Base-by-base conservation (phyloP, 2,797 vertebrate species). In the Cuniculus paca region DNA sequence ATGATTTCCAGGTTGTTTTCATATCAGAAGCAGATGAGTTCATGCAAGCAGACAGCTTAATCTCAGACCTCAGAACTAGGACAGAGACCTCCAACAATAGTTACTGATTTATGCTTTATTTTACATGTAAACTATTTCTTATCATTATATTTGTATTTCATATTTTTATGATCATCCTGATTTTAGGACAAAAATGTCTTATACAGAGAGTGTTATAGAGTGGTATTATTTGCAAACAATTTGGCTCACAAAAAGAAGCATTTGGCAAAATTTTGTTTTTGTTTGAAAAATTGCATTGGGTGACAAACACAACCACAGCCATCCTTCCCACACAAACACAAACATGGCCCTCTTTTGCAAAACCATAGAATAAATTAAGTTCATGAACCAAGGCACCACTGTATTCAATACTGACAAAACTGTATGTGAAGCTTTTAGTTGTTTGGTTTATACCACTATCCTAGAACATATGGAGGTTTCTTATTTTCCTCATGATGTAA, bases 401-500 rank as follows among this genome's bases (percentile, higher is more conserved):
- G 68, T 26, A 61, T 42, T 70, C 54, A 80, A 22, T 20, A 85
- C 70, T 28, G 31, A 26, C 22, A 48, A 89, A 82, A 75, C 2
- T 56, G 11, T 39, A 63, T 63, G 24, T 50, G 74, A 56, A 90
- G 34, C 63, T 0, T 56, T 79, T 61, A 74, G 79, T 26, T 31
- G 11, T 6, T 88, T 61, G 36, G n/a, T 42, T 90, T 83, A 24
- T 82, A 36, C 75, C 52, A 82, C 89, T 56, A 74, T 74, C 7
- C 42, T 52, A 36, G 1, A 94, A 94, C n/a, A 82, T 11, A 80
- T 34, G 58, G 22, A 95, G 16, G 13, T n/a, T 90, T 61, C 39
- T 65, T 77, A 68, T 78, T 88, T 84, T 72, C 60, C 28, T 89
- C 88, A 82, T 70, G 5, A 63, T 31, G 11, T 50, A 96, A 93